Evolutionary conservation across 1,140 invertebrate genomes (phyloP).

Genomic region (Anastrepha obliqua): DNA sequence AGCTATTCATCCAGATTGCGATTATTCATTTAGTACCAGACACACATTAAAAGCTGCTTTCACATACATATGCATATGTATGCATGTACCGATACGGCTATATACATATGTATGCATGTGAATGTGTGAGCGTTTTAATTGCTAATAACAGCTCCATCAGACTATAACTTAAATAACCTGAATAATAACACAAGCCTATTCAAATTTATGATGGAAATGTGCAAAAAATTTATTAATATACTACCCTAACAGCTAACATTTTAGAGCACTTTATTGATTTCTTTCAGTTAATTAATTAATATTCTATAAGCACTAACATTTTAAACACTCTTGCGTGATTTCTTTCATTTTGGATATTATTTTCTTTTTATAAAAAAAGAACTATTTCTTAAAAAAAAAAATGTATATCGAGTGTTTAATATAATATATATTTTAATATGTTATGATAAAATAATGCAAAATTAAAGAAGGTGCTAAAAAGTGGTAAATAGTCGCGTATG

Average conservation of each 20-base stretch:
- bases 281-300: not conserved
- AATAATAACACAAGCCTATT: no score
- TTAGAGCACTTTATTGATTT: not conserved
- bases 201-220: no score
- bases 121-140: not conserved
- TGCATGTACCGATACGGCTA: not conserved
- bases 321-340: not conserved
- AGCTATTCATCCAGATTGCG: not conserved
- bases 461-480: not conserved
- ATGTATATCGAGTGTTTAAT: slow-evolving; percentile 33
- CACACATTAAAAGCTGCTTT: not conserved
- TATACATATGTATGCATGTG: not conserved
- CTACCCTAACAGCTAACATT: not conserved
- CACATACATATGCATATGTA: not conserved
- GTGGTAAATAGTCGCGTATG: not conserved
- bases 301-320: not conserved
- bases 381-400: not conserved
- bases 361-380: slow-evolving; percentile 24
- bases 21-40: not conserved
- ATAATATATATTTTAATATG: slow-evolving; percentile 54
- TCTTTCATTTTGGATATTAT: slow-evolving; percentile 4
- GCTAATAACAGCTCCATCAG: not conserved
- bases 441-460: slow-evolving; percentile 50
- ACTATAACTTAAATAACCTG: not conserved
- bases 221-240: no score